phyloP scores from a whole-genome alignment of 2,113 vertebrate species.

The Marmota monax region DNA sequence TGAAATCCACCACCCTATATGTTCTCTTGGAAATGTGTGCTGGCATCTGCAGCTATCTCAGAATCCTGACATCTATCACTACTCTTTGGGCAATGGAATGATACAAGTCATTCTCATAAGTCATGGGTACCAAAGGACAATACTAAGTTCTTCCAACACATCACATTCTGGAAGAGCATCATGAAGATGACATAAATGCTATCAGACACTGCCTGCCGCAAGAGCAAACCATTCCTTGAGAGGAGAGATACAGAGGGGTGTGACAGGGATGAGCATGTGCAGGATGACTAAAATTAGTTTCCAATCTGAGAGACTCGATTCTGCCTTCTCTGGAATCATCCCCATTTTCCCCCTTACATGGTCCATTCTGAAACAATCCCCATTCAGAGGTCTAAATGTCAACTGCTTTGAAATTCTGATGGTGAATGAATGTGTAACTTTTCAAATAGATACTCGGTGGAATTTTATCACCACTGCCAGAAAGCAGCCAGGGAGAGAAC shows the following conservation, averaged over 20 bases:
- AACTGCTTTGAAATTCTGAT: slow-evolving; percentile 60
- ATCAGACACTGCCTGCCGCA: slow-evolving; percentile 57
- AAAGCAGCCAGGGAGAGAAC: slow-evolving; percentile 22
- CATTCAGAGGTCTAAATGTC: slow-evolving; percentile 78
- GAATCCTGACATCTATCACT: slow-evolving; percentile 61
- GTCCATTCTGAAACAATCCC: slow-evolving; percentile 71
- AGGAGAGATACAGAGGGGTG: slow-evolving; percentile 71
- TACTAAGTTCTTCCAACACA: slow-evolving; percentile 67
- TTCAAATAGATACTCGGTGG: slow-evolving; percentile 55
- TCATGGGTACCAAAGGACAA: slow-evolving; percentile 68
- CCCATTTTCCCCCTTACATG: slow-evolving; percentile 79
- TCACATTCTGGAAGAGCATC: slow-evolving; percentile 72
- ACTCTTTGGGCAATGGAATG: slow-evolving; percentile 56
- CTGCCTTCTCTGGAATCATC: slow-evolving; percentile 72
- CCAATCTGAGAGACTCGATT: slow-evolving; percentile 78
- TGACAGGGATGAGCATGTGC: slow-evolving; percentile 68
- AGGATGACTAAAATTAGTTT: slow-evolving; percentile 82
- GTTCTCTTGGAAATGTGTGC: slow-evolving; percentile 49
- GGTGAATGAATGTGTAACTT: slow-evolving; percentile 64
- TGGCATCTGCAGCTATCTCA: slow-evolving; percentile 64
- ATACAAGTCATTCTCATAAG: slow-evolving; percentile 53
- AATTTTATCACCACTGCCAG: slow-evolving; percentile 62
- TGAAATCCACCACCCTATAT: slow-evolving; percentile 19
- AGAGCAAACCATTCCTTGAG: slow-evolving; percentile 46
- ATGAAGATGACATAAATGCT: slow-evolving; percentile 57